Evolutionary conservation across 92 coral and sea anemone genomes (phyloP), one percentile per base, ranked within the genome.

Genomic region (Porites divaricata): DNA sequence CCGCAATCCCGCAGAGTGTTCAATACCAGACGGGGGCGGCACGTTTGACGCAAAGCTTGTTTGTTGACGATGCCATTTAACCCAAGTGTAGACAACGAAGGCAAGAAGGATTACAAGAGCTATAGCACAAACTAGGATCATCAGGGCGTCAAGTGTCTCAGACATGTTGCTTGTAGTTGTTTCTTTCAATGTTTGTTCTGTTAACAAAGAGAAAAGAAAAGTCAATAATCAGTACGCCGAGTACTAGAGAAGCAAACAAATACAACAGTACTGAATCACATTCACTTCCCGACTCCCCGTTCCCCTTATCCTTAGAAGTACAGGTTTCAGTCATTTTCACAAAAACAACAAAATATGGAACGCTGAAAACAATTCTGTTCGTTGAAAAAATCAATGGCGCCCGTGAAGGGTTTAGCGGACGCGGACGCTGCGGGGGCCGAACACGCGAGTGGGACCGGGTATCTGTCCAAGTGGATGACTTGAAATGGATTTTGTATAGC

Each of bases 71-170:
- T 68, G 88, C 93, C 93, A 90, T 75, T 81, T 90, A 3, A 81
- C 50, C 93, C 93, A 90, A n/a, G 93, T 86, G 76, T 80, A 90
- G 9, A 65, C 74, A 8, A 72, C 28, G 76, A 90, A 15, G 14
- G 84, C 86, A 4, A 86, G 6, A 8, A 90, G 83, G 71, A 90
- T 52, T 11, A 90, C n/a, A 15, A 90, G 71, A 6, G 90, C 85
- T 2, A 86, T 52, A 22, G 54, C 87, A 17, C 90, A 80, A 10
- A 75, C 81, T 3, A 87, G 41, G 26, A 90, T 90, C 70, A 85
- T 90, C 5, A 85, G 73, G 26, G 65, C 65, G 13, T 81, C 75
- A 0, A 84, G 63, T 62, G 9, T 71, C 6, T 14, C 20, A 0
- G 75, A 69, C 78, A 82, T 82, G 63, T 16, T 52, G 53, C 16